Percentiles rank a stretch among this genome's conserved stretches.
Evolutionary conservation across 2,888 invertebrate species (phyloP).

Genomic region (Vesta saturnalis): DNA sequence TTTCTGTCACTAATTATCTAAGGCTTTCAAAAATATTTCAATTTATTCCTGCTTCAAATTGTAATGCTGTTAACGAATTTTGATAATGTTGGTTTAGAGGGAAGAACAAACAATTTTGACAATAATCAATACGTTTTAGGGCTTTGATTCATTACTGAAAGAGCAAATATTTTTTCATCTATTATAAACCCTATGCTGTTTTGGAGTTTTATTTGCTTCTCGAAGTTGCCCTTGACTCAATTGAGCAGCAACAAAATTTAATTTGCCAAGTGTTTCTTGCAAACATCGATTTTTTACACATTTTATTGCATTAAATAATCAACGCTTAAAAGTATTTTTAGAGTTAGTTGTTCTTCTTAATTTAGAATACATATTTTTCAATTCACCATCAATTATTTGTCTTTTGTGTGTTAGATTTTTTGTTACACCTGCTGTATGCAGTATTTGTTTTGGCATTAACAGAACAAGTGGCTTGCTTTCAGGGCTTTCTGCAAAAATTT

Average conservation of each 20-base stretch:
- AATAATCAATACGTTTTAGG: neutral
- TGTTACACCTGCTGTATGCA: slow-evolving; percentile 1
- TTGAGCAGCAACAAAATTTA: neutral
- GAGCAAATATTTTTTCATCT: slow-evolving; percentile 1
- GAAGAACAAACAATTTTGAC: neutral
- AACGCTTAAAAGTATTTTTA: neutral
- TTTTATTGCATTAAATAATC: slow-evolving; percentile 2
- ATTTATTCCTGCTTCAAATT: slow-evolving; percentile 5
- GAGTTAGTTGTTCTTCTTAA: slow-evolving; percentile 5
- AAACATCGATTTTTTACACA: neutral
- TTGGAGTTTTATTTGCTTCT: slow-evolving; percentile 3
- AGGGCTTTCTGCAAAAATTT: slow-evolving; percentile 1
- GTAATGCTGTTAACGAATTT: too few species aligned
- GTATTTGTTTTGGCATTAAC: slow-evolving; percentile 3
- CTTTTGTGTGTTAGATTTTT: neutral
- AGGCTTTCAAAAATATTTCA: slow-evolving; percentile 1
- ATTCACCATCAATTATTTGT: neutral
- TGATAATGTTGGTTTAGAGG: too few species aligned
- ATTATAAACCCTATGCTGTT: neutral
- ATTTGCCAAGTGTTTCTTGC: neutral
- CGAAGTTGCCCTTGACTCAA: neutral
- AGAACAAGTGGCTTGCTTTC: neutral
- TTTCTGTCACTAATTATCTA: neutral
- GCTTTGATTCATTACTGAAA: neutral
- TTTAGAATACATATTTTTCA: too few species aligned